Base-by-base conservation (phyloP, 2,888 invertebrate species). In the Leptopterna dolabrata region DNA sequence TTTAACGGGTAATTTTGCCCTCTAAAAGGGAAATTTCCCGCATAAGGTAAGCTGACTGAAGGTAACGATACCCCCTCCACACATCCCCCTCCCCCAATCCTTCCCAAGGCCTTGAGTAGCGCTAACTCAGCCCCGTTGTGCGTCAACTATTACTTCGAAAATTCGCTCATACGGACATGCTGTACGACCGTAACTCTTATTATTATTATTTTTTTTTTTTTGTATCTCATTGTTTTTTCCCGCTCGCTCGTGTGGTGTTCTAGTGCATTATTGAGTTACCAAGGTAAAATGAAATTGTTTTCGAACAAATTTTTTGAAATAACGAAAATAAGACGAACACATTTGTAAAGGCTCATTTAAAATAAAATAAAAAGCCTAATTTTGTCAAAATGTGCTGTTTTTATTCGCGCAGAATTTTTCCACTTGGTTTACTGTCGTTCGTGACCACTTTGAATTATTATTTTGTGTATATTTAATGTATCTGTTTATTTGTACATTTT, bases 251-350 rank as follows among this genome's bases (percentile, higher is more conserved):
- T 85, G 85, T 85, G 73, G 83, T 73, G 51, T 85, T 85, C 85
- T 85, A 85, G 85, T 85, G 85, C 85, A 85, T 85, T 85, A 27
- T 83, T 70, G 29, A 85, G 85, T 85, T 85, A 85, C 85, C 85
- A 85, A 76, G 76, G 55, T 63, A 83, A 36, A 36, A 70, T 70
- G 11, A 83, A 41, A 41, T 78, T n/a, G 45, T 73, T 73, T 73
- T 36, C 13, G 36, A 27, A 27, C 24, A 71, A 27, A 30, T 24
- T 24, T 63, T 0, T 47, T 24, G 27, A 24, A 63, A 27, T 63
- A 11, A 63, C 63, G 24, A 78, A 78, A 71, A 2, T 43, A 16
- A n/a, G 78, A 19, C 29, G 78, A 19, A 78, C 78, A 6, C 41
- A 76, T 30, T 19, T 76, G 24, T 30, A 36, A 36, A 7, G 19